Conservation (phyloP, 2,797 vertebrate genomes). For the Sebastes paucispinis region DNA sequence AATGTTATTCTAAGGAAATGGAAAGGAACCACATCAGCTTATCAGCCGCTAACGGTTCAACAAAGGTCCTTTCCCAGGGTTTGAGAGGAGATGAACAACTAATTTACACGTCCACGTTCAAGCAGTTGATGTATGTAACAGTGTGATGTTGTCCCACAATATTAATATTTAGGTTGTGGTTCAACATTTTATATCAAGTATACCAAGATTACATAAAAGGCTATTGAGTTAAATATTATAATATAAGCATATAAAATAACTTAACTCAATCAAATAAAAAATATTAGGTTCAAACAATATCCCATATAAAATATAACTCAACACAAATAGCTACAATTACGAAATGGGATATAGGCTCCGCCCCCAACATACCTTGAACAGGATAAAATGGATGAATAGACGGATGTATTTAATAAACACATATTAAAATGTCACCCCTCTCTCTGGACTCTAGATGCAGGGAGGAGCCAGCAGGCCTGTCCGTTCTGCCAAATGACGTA, state of each 20-base stretch:
- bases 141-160: background rate
- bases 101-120: background rate
- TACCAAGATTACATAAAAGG: background rate
- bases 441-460: conserved; percentile 59
- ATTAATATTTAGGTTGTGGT: background rate
- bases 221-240: background rate
- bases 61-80: background rate
- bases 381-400: background rate
- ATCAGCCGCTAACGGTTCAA: background rate
- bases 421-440: conserved; percentile 12
- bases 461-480: conserved; percentile 74
- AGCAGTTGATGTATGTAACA: background rate
- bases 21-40: background rate
- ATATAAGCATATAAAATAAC: background rate
- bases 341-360: accelerated
- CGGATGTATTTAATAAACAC: background rate
- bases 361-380: background rate
- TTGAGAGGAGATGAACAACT: background rate
- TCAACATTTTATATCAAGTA: background rate
- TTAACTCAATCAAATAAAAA: background rate
- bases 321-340: background rate
- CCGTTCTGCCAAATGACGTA: conserved; percentile 82
- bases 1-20: conserved; percentile 16
- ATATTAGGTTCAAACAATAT: background rate
- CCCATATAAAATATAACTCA: background rate